These are phyloP conservation scores for Microplitis demolitor DNA, from an alignment of 1,140 invertebrate genomes.

Conservation along the genomic window DNA sequence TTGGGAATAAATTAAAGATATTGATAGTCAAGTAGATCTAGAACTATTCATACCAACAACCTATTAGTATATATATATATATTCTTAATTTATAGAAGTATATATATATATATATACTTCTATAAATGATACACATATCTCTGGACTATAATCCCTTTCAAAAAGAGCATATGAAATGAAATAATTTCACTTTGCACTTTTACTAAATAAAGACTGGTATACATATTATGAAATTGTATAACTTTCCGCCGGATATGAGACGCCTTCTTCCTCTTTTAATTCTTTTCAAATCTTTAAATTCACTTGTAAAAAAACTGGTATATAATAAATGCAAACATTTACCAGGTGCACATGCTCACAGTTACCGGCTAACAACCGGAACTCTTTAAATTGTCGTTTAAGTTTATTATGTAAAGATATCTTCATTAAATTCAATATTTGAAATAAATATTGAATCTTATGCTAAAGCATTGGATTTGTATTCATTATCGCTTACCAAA, in stretches of 20 bases:
- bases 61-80: no score
- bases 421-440: no score
- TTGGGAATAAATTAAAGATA: no score
- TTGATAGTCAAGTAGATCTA: no score
- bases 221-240: not conserved
- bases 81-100: no score
- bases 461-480: no score
- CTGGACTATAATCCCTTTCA: no score
- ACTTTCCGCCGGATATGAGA: constrained; percentile 12
- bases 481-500: no score
- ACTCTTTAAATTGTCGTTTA: not conserved
- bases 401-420: no score
- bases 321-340: not conserved
- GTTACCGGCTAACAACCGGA: not conserved
- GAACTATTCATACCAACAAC: no score
- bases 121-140: not conserved
- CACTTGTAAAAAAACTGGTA: not conserved
- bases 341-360: not conserved
- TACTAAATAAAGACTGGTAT: not conserved
- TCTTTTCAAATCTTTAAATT: constrained; percentile 9
- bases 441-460: no score
- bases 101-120: not conserved
- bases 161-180: no score
- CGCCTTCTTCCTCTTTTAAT: constrained; percentile 10
- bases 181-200: not conserved